A percentile compares a stretch with the other conserved stretches of the same genome.
These are phyloP conservation scores for Ceriagrion tenellum DNA, from an alignment of 2,888 invertebrate species.

Conservation along the genomic window DNA sequence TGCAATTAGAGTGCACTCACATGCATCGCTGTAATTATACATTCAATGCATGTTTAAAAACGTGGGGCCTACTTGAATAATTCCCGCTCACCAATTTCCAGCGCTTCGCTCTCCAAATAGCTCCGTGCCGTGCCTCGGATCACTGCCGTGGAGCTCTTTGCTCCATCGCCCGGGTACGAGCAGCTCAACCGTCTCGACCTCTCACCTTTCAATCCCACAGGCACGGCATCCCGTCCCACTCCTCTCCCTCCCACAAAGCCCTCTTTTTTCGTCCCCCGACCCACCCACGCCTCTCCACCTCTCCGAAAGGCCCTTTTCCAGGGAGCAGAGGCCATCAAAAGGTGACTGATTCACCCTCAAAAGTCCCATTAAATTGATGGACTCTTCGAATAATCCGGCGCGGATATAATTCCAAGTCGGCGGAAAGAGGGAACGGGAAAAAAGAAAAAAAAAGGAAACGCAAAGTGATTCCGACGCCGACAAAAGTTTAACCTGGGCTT, in stretches of 20 bases:
- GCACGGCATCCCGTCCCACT: background rate
- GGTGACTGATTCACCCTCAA: conserved; percentile 27
- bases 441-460: background rate
- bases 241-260: too few species aligned
- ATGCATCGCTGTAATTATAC: too few species aligned
- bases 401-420: background rate
- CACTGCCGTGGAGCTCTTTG: background rate
- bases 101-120: background rate
- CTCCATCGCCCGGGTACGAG: background rate
- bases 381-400: background rate
- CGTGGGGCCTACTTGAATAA: background rate
- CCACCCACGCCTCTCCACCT: background rate
- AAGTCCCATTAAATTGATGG: conserved; percentile 21
- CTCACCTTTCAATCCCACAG: background rate
- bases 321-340: background rate
- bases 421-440: background rate
- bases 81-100: background rate
- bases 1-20: too few species aligned
- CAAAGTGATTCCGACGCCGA: background rate
- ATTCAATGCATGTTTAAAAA: too few species aligned
- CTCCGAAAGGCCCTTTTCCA: background rate
- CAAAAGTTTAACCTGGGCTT: background rate
- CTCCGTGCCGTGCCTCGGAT: background rate
- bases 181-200: background rate
- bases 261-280: background rate